phyloP scores from a whole-genome alignment of 2,888 invertebrate species.

The Ecliptopera silaceata region DNA sequence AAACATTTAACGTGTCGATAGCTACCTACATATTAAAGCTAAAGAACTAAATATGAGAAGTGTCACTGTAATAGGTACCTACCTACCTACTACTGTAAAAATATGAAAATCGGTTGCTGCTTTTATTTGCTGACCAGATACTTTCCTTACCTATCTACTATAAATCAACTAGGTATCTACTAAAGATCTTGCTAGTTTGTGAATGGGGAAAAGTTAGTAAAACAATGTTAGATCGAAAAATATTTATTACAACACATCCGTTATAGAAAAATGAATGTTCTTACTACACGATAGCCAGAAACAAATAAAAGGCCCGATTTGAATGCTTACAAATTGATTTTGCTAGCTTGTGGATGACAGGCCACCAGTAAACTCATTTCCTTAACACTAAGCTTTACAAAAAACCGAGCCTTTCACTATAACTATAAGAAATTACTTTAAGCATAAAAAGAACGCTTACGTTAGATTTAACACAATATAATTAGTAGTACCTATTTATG shows the following conservation, averaged over 20 bases:
- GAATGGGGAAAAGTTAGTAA: not conserved
- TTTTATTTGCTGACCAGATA: too few relatives aligned
- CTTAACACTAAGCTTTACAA: not conserved
- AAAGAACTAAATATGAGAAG: too few relatives aligned
- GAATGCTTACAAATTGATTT: not conserved
- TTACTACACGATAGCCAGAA: slow-evolving; percentile 15
- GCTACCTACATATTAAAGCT: too few relatives aligned
- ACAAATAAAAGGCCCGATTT: slow-evolving; percentile 12
- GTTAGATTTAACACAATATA: not conserved
- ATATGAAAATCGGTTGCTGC: too few relatives aligned
- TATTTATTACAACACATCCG: slow-evolving; percentile 21
- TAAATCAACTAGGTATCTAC: too few relatives aligned
- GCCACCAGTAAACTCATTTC: not conserved
- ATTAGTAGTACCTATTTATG: too few relatives aligned
- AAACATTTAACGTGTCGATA: too few relatives aligned
- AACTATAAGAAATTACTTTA: slow-evolving; percentile 2
- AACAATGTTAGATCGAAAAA: slow-evolving; percentile 14
- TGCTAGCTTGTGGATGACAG: not conserved
- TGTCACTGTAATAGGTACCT: too few relatives aligned
- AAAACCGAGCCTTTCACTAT: slow-evolving; percentile 7
- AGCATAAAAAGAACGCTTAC: slow-evolving; percentile 12
- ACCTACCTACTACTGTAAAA: too few relatives aligned
- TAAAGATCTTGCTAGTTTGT: too few relatives aligned
- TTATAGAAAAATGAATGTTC: slow-evolving; percentile 20
- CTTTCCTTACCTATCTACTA: too few relatives aligned